Evolutionary conservation across 2,888 invertebrate species (phyloP).

Genomic region (Conchocele bisecta): DNA sequence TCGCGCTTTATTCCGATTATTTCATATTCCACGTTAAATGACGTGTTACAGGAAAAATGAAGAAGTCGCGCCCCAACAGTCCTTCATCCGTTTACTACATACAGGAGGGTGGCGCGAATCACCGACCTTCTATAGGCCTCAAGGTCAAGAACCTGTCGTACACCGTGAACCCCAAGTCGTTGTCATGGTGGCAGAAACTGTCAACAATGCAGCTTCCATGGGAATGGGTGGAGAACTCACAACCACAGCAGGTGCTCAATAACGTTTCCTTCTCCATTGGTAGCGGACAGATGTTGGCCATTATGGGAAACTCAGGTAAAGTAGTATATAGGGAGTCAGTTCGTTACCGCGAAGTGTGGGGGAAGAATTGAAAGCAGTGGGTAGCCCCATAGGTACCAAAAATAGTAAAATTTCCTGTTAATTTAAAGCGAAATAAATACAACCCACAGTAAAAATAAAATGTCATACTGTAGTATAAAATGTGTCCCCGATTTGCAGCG

Average conservation of each 20-base stretch:
- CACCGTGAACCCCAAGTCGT: constrained; percentile 64
- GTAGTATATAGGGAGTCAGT: too few species aligned
- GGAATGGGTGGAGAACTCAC: constrained; percentile 64
- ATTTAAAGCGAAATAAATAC: too few species aligned
- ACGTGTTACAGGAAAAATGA: too few species aligned
- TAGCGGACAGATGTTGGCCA: constrained; percentile 76
- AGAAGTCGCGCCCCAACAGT: constrained; percentile 22
- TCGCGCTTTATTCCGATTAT: too few species aligned
- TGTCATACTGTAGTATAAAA: too few species aligned
- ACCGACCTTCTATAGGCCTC: constrained; percentile 65
- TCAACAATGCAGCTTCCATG: constrained; percentile 73
- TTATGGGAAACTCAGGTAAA: constrained; percentile 77
- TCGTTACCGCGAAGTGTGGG: too few species aligned
- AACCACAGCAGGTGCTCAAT: constrained; percentile 67
- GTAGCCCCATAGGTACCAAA: too few species aligned
- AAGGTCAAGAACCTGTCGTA: constrained; percentile 68
- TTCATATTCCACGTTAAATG: background rate
- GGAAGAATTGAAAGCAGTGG: too few species aligned
- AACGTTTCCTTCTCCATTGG: constrained; percentile 71
- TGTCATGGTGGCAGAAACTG: constrained; percentile 70
- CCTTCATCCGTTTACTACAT: constrained; percentile 57
- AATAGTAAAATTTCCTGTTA: too few species aligned
- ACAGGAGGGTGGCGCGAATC: constrained; percentile 20
- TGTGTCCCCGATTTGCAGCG: too few species aligned
- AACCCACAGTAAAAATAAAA: too few species aligned